A percentile compares a stretch with the other conserved stretches of the same genome.
Conservation (phyloP, 2,797 vertebrate species). For the Myioborus melanocephalus region DNA sequence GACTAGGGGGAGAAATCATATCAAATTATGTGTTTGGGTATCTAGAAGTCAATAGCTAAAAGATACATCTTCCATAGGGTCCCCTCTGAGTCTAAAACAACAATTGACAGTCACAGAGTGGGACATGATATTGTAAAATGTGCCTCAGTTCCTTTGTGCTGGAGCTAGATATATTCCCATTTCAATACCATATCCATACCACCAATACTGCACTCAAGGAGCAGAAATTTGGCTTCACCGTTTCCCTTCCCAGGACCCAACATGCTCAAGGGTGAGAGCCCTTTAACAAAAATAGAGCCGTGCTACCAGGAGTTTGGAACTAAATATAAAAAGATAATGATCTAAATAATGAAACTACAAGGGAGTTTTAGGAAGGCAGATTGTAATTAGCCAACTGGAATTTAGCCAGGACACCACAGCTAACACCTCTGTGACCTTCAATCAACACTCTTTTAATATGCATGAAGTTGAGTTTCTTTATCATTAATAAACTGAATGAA, state of each 20-base stretch:
- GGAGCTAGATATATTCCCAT: neutral
- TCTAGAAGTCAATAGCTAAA: neutral
- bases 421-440: constrained; percentile 69
- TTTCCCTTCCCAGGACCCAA: neutral
- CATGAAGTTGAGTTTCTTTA: constrained; percentile 41
- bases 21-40: neutral
- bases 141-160: neutral
- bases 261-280: neutral
- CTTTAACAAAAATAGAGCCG: neutral
- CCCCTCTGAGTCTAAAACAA: neutral
- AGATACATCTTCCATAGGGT: neutral
- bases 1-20: accelerated
- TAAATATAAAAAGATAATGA: constrained; percentile 44
- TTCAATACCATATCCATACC: neutral
- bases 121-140: neutral
- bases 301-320: constrained; percentile 8
- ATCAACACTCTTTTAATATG: constrained; percentile 61
- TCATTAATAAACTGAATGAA: constrained; percentile 36
- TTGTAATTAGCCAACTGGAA: constrained; percentile 69
- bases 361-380: constrained; percentile 59
- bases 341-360: constrained; percentile 64
- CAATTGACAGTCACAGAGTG: neutral
- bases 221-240: neutral
- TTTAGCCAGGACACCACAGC: constrained; percentile 67
- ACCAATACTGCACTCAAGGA: neutral